A percentile compares a stretch with the other conserved stretches of the same genome.
Conservation (phyloP, 2,888 invertebrate species). For the Caenorhabditis afra region DNA sequence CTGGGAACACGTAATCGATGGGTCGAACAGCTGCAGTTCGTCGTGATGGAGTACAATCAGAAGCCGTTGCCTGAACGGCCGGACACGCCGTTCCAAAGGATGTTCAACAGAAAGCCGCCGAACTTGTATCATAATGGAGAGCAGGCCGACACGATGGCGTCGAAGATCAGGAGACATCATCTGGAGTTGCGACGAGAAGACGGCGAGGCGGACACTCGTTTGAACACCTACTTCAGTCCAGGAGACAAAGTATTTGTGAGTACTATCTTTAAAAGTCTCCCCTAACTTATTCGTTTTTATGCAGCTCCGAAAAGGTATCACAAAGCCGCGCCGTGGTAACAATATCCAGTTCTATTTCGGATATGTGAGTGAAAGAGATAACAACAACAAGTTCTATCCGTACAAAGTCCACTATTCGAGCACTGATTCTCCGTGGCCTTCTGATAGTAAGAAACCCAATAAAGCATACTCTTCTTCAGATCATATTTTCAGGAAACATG, state of each 20-base stretch:
- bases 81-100: slow-evolving; percentile 42
- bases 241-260: slow-evolving; percentile 62
- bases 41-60: slow-evolving; percentile 63
- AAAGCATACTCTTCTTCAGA: background rate
- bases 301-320: slow-evolving; percentile 41
- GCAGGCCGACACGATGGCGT: background rate
- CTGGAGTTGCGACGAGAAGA: slow-evolving; percentile 25
- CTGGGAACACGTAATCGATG: slow-evolving; percentile 56
- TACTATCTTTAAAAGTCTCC: slow-evolving; percentile 7
- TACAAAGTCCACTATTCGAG: slow-evolving; percentile 63
- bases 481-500: slow-evolving; percentile 32
- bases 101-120: slow-evolving; percentile 61
- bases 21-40: slow-evolving; percentile 61
- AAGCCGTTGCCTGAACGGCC: background rate
- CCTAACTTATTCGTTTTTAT: slow-evolving; percentile 6
- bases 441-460: slow-evolving; percentile 45
- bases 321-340: slow-evolving; percentile 54
- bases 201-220: background rate
- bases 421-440: slow-evolving; percentile 56
- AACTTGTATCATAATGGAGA: slow-evolving; percentile 39
- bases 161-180: slow-evolving; percentile 7
- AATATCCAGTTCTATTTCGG: slow-evolving; percentile 56
- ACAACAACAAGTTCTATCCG: slow-evolving; percentile 46
- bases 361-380: slow-evolving; percentile 44
- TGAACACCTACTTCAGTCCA: background rate